Base-by-base conservation (phyloP, 2,797 vertebrate species). In the Melanotaenia boesemani region DNA sequence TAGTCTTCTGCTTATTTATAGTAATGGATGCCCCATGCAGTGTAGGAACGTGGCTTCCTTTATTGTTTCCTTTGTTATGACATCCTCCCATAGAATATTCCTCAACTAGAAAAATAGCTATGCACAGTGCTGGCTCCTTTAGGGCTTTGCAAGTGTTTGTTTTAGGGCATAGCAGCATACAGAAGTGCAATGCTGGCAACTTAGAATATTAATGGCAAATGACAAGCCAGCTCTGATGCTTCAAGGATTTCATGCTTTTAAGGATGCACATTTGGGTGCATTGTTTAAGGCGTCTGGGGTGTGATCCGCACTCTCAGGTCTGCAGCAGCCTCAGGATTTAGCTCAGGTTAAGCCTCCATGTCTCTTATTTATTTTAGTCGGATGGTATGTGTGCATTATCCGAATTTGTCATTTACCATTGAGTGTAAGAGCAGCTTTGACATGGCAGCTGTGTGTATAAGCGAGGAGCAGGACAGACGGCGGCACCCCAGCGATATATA, bases 201-300 rank as follows among this genome's bases (percentile, higher is more conserved):
- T 81, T 75, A 77, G 91, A 94, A 94, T 93, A 93, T 94, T 94
- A 94, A 95, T 93, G 87, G 83, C 86, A 88, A 92, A 94, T 92
- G 95, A 95, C 94, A 95, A 88, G 88, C 86, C 81, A 60, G 85
- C 88, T 81, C 87, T 89, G 92, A 92, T 91, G 93, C 92, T 93
- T 91, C 86, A 88, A 92, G 91, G 91, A 94, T 95, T 94, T 93
- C 91, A 92, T 92, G 92, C 89, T 93, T 90, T 92, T 92, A 92
- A 93, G 91, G 93, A 92, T 90, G 91, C 93, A 91, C 93, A 92
- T 95, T 94, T 94, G 91, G 90, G 90, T 77, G 88, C 93, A 92
- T 93, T 94, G 93, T 95, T 94, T 94, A 94, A 94, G 89, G 91
- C 90, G 76, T 93, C 88, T 85, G 81, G 88, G 88, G 88, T 93